These are phyloP conservation scores for Burhinus oedicnemus DNA, from an alignment of 2,113 vertebrate genomes.

Conservation along the genomic window DNA sequence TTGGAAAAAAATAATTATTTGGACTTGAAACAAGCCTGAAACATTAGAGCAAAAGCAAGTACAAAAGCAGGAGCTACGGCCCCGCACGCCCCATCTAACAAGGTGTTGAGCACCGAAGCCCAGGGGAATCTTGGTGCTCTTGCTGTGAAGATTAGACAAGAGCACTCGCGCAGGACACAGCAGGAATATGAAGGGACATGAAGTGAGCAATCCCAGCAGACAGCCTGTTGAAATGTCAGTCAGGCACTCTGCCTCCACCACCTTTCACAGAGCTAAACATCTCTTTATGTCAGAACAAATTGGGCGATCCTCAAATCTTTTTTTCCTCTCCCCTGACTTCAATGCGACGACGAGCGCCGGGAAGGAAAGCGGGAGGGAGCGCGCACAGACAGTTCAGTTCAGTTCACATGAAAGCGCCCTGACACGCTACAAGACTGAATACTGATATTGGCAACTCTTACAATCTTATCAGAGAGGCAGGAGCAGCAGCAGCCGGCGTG, in stretches of 20 bases:
- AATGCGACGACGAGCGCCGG: slow-evolving; percentile 49
- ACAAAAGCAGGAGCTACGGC: neutral
- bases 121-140: slow-evolving; percentile 79
- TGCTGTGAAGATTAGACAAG: slow-evolving; percentile 83
- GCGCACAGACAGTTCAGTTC: slow-evolving; percentile 62
- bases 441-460: slow-evolving; percentile 53
- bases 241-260: slow-evolving; percentile 75
- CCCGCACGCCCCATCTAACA: slow-evolving; percentile 76
- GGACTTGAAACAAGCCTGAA: neutral
- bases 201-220: slow-evolving; percentile 76
- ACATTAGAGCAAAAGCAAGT: neutral
- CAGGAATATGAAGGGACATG: slow-evolving; percentile 71
- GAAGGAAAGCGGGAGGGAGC: slow-evolving; percentile 51
- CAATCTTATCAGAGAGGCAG: slow-evolving; percentile 30
- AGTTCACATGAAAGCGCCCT: slow-evolving; percentile 67
- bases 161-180: slow-evolving; percentile 75
- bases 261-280: slow-evolving; percentile 82
- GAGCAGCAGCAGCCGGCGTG: neutral
- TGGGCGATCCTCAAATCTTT: slow-evolving; percentile 83
- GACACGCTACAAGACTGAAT: slow-evolving; percentile 50
- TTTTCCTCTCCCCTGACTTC: slow-evolving; percentile 78
- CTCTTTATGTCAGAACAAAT: slow-evolving; percentile 83
- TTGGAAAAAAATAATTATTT: neutral
- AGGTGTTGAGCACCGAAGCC: slow-evolving; percentile 82
- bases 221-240: slow-evolving; percentile 74